Conservation (phyloP, 2,113 vertebrate species). For the Himantopus leucocephalus region DNA sequence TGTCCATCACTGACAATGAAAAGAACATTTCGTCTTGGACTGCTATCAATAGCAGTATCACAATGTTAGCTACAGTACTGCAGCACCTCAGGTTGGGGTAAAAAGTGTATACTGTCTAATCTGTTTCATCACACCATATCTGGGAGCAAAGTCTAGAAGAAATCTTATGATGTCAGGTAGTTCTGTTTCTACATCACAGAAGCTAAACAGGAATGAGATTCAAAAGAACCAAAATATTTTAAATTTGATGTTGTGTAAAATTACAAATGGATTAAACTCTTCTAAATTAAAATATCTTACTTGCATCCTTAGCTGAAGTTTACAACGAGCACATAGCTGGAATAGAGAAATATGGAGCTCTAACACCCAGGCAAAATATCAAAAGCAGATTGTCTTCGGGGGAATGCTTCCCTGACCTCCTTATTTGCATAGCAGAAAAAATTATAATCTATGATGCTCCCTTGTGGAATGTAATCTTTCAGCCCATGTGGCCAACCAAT, state of each 20-base stretch:
- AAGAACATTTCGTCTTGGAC: constrained; percentile 5
- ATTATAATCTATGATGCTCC: accelerated
- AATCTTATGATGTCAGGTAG: neutral
- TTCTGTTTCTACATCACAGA: neutral
- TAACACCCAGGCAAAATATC: neutral
- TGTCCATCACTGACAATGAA: neutral
- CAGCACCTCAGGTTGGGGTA: neutral
- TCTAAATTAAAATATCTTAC: neutral
- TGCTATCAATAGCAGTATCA: neutral
- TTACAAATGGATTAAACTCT: neutral
- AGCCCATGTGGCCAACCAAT: neutral
- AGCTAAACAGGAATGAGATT: neutral
- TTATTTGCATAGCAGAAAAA: neutral
- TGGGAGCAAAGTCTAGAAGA: neutral
- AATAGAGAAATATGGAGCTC: neutral
- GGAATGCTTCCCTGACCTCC: neutral
- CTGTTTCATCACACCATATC: neutral
- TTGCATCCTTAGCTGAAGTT: neutral
- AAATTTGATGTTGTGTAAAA: neutral
- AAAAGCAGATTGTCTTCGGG: neutral
- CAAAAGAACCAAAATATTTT: neutral
- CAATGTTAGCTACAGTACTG: neutral
- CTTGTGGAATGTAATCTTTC: neutral
- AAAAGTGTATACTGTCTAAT: neutral
- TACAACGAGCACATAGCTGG: neutral